Percentiles rank a stretch among this genome's conserved stretches.
phyloP scores from a whole-genome alignment of 2,888 invertebrate species.

The Caenorhabditis afra region DNA sequence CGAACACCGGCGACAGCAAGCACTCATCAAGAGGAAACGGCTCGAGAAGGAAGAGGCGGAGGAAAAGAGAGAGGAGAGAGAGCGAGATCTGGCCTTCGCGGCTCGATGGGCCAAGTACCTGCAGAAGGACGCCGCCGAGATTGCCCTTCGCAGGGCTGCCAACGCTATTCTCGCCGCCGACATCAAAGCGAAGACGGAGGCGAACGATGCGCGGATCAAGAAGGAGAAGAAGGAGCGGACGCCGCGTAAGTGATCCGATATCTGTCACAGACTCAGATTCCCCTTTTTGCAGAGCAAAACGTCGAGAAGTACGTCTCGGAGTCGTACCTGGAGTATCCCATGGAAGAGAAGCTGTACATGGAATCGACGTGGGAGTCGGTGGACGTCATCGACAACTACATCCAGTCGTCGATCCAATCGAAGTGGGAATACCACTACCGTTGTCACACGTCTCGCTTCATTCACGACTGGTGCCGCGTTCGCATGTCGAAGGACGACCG shows the following conservation, averaged over 20 bases:
- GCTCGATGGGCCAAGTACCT: neutral
- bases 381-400: slow-evolving; percentile 34
- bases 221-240: slow-evolving; percentile 4
- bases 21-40: too few species aligned
- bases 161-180: neutral
- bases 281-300: slow-evolving; percentile 23
- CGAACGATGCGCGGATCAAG: neutral
- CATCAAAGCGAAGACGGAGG: neutral
- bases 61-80: too few species aligned
- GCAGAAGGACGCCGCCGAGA: neutral
- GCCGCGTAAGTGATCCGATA: neutral
- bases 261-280: too few species aligned
- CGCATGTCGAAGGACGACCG: neutral
- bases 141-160: neutral
- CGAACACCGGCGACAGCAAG: too few species aligned
- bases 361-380: slow-evolving; percentile 5
- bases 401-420: too few species aligned
- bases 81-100: too few species aligned
- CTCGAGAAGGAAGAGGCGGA: too few species aligned
- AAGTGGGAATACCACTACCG: slow-evolving; percentile 26
- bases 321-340: slow-evolving; percentile 1
- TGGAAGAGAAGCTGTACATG: neutral
- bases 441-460: neutral
- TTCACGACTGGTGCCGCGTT: slow-evolving; percentile 28
- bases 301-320: slow-evolving; percentile 16